phyloP scores from a whole-genome alignment of 2,797 vertebrate genomes.

The Cichlasoma orientale region DNA sequence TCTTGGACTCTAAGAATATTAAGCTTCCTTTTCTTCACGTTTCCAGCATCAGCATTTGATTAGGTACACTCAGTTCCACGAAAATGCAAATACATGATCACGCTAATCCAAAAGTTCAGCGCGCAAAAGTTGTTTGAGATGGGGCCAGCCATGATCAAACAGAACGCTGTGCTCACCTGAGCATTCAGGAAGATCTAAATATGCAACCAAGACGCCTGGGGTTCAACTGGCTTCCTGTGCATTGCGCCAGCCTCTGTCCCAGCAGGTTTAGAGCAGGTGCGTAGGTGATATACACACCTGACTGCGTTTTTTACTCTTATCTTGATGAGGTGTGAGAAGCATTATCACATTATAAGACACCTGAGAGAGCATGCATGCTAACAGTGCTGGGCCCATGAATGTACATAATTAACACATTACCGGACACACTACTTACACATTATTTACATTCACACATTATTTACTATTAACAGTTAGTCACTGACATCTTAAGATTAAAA shows the following conservation, averaged over 20 bases:
- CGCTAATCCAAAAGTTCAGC: constrained; percentile 2
- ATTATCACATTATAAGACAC: constrained; percentile 52
- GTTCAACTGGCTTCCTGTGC: constrained; percentile 42
- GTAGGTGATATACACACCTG: constrained; percentile 55
- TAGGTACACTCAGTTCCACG: neutral
- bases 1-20: constrained; percentile 29
- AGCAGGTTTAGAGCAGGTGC: constrained; percentile 71
- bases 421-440: neutral
- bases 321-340: constrained; percentile 39
- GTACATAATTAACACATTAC: constrained; percentile 33
- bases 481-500: neutral
- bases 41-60: constrained; percentile 3
- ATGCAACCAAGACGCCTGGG: constrained; percentile 40
- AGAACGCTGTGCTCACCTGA: constrained; percentile 31
- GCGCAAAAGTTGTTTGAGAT: constrained; percentile 42
- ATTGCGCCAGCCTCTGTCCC: constrained; percentile 50
- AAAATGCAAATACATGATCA: constrained; percentile 35
- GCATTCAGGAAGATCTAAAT: constrained; percentile 49
- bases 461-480: neutral
- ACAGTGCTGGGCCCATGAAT: constrained; percentile 23
- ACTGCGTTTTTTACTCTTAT: constrained; percentile 60
- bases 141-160: constrained; percentile 56
- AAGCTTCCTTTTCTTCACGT: neutral
- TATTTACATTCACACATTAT: too few relatives aligned
- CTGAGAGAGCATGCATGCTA: constrained; percentile 17